A percentile compares a stretch with the other conserved stretches of the same genome.
phyloP scores from a whole-genome alignment of 2,113 vertebrate species.

The Grantiella picta region DNA sequence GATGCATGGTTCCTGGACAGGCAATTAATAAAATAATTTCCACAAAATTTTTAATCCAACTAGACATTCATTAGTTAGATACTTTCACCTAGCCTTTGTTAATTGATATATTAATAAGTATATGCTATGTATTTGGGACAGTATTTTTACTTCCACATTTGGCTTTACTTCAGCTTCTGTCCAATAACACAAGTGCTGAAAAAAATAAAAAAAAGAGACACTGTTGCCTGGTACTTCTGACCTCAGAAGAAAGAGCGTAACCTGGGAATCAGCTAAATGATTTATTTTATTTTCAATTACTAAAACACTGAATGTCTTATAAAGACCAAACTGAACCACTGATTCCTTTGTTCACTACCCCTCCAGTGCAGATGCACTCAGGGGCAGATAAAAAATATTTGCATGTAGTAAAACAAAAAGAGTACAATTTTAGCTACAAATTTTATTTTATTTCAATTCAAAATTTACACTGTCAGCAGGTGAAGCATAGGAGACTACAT shows the following conservation, averaged over 20 bases:
- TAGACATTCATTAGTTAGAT: not conserved
- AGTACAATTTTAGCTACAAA: not conserved
- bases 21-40: not conserved
- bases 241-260: not conserved
- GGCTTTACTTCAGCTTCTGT: constrained; percentile 14
- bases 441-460: not conserved
- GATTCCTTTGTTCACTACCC: not conserved
- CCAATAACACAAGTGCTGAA: constrained; percentile 31
- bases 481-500: not conserved
- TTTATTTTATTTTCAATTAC: not conserved
- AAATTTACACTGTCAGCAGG: not conserved
- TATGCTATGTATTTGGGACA: not conserved
- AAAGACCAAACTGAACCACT: not conserved
- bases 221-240: not conserved
- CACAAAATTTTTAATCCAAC: not conserved
- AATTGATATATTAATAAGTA: not conserved
- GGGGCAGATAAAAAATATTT: not conserved
- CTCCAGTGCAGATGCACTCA: not conserved
- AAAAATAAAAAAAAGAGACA: not conserved
- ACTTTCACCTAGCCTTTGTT: not conserved
- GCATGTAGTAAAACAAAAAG: not conserved
- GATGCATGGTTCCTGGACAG: not conserved
- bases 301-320: not conserved
- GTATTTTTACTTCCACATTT: not conserved
- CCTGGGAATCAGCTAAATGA: not conserved